Base-by-base conservation (phyloP, 1,140 invertebrate genomes). In the Hylaeus volcanicus region DNA sequence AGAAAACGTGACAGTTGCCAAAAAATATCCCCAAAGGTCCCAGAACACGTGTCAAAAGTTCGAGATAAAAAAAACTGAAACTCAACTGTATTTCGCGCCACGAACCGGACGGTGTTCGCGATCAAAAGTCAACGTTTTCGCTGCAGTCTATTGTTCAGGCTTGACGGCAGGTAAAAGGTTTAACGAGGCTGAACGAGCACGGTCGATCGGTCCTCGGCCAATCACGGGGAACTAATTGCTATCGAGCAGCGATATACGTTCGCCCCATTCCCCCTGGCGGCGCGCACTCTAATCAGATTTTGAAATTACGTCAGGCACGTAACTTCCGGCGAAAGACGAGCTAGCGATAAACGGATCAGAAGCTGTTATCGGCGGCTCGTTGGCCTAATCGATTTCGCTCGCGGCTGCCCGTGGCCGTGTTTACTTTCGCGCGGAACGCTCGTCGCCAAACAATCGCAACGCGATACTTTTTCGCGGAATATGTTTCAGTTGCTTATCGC, bases 271-370 rank as follows among this genome's bases (percentile, higher is more conserved):
- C 26, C 26, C 26, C 26, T 26, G 26, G 26, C 26, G 26, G 26
- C 66, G 37, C 74, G 56, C 15, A 6, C 63, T 74, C 71, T 66
- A 74, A 80, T 80, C 45, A 60, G 43, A 53, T 74, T 80, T 80
- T 37, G 53, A 68, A 80, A 80, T 80, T 80, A 74, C 71, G 63
- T 66, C 63, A 65, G 55, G 37, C 51, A 53, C 53, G 71, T 74
- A 80, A 74, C 71, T 80, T 80, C 71, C 78, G 51, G 78, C 51
- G 63, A 51, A 74, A 61, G 61, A 74, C 63, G 78, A 74, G 61
- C 60, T 12, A 45, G 5, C 77, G 78, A 74, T 80, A 80, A 80
- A 80, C 45, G 71, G 78, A 66, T 79, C 61, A 51, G 70, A 74
- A 11, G 11, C 77, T 41, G 71, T 79, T 79, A 79, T 74, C 77